Base-by-base conservation (phyloP, 2,797 vertebrate species). In the Rachycentron canadum region DNA sequence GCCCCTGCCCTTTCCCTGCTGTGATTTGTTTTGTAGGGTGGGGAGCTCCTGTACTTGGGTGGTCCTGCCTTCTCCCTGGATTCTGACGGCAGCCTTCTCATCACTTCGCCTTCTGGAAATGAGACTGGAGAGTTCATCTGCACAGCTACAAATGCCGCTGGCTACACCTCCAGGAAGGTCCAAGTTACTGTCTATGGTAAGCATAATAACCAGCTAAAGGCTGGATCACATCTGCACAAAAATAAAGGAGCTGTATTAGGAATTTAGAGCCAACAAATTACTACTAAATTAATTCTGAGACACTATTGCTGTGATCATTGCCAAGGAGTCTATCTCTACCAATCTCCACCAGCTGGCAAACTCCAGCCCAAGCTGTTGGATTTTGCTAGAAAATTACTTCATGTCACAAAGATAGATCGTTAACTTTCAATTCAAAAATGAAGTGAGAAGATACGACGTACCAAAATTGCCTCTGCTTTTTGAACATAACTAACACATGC, bases 141-240 rank as follows among this genome's bases (percentile, higher is more conserved):
- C 87, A 97, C 95, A 0, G 98, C 98, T 82, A 96, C 95, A 77
- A 99, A 99, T 1, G 93, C 96, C 7, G 98, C 97, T 0, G 98
- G 98, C 74, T 95, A 94, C 0, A 95, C 95, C 73, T 95, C 96
- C 5, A 96, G 96, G 81, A 99, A 97, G 88, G 97, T 99, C 64
- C 98, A 99, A 72, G 95, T 99, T 79, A 98, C 97, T 0, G 97
- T 99, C 86, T 99, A 99, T 4, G 97, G 98, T 99, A 94, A 91
- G 93, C 73, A 30, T 62, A 45, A 69, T 30, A 25, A 40, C 19
- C 7, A 28, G 21, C 23, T 41, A 43, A 45, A 58, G 0, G 4
- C 19, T 56, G 10, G 3, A 64, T 1, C 0, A 30, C 55, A 11
- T 72, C 17, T 49, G 19, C 5, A 26, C 1, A 49, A 26, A 72